Base-by-base conservation (phyloP, 2,113 vertebrate genomes). In the Cryptotis parvus region DNA sequence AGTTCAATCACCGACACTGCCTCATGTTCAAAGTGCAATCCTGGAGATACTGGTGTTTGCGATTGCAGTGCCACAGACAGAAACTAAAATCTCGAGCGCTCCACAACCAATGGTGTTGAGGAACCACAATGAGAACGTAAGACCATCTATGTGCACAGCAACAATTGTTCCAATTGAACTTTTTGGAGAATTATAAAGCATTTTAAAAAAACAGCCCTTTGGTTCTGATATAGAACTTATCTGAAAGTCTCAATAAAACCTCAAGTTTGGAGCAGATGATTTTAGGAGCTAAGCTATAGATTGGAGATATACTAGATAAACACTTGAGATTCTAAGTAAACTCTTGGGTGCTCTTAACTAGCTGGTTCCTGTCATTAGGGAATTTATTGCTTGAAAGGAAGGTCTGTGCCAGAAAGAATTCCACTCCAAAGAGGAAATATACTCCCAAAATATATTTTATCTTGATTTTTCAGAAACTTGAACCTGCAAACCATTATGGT, bases 171-270 rank as follows among this genome's bases (percentile, higher is more conserved):
- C 52, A 55, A 15, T 18, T 55, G 18, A 55, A 55, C 5, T 55
- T 55, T 20, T 55, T 22, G 20, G 20, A 55, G 52, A 55, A 55
- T 55, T 55, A 55, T 18, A 16, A 55, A 55, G 20, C 52, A 55
- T 82, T 93, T 84, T 15, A 43, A 94, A 90, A 81, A 92, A 87
- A 39, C 52, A 79, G 26, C 31, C 65, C 18, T 78, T 89, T 14
- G 0, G 22, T 89, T 94, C 88, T 63, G n/a, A 73, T 41, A 39
- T 1, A 66, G 6, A 81, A 33, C 20, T 58, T 20, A 29, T 52
- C 52, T 78, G 58, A 91, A 45, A 49, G 79, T 41, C 29, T 45
- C 77, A 65, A 7, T 35, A 24, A 43, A 63, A 52, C 24, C 84
- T 81, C n/a, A 87, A 76, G 14, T 35, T 86, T 90, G 35, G 61